Base-by-base conservation (phyloP, 2,113 vertebrate genomes). In the Cricetomys ansorgei region DNA sequence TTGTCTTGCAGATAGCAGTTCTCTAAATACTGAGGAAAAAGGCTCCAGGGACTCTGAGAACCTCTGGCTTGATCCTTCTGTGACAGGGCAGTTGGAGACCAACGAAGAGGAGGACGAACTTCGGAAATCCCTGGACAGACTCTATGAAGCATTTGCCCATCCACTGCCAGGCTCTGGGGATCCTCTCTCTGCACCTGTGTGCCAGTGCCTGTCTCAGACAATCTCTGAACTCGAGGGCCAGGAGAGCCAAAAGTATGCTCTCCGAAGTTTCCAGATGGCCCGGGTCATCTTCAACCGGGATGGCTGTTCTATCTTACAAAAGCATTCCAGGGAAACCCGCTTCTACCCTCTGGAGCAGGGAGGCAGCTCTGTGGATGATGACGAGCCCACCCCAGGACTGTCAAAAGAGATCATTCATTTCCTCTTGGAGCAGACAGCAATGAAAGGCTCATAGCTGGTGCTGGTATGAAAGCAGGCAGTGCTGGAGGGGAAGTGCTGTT, bases 241-340 rank as follows among this genome's bases (percentile, higher is more conserved):
- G 64, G 95, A 89, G 11, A 98, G 97, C 59, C 97, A 77, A 31
- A 96, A 94, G 31, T 99, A 99, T 0, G 19, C 62, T 0, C 97
- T 90, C 8, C 97, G 98, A 13, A 98, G 98, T 92, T 98, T 99
- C 91, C 98, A 98, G 48, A 97, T 99, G 97, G 99, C 98, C 16
- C 98, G 97, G 40, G 91, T 99, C 96, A 94, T 98, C 96, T 94
- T 99, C 91, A 98, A 86, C 97, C 97, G 96, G 92, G 98, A 98
- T 0, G 98, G 98, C 37, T 97, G 95, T 34, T 98, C 98, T 5
- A 43, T 98, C 79, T 97, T 99, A 73, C 98, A 97, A 91, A 98
- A 76, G 37, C 92, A 96, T 48, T 89, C 97, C 45, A 62, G 79
- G 57, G 67, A 93, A 5, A 11, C 94, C 70, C 94, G 65, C 75